These are phyloP conservation scores for Carassius carassius DNA, from an alignment of 2,113 vertebrate species.

Conservation along the genomic window DNA sequence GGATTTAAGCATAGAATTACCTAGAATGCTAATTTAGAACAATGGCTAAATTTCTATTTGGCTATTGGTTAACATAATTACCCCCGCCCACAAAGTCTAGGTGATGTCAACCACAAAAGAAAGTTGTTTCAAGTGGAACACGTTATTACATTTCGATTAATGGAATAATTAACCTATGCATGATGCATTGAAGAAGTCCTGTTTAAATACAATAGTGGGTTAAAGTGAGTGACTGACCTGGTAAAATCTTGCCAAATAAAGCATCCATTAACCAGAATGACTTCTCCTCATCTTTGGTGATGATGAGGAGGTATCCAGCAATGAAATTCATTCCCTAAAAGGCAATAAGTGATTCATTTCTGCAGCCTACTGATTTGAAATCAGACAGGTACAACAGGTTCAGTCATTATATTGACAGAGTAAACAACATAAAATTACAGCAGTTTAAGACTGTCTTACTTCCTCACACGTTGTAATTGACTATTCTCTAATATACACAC, in stretches of 20 bases:
- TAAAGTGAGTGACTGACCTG: constrained; percentile 78
- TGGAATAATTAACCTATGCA: not conserved
- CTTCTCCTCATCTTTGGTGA: constrained; percentile 91
- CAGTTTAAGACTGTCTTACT: not conserved
- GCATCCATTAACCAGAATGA: constrained; percentile 95
- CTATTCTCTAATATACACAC: not conserved
- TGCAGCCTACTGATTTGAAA: not conserved
- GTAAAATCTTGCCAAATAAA: constrained; percentile 86
- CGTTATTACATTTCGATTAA: not conserved
- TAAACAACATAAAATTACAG: constrained; percentile 25
- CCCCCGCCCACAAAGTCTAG: not conserved
- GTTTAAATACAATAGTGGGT: not conserved
- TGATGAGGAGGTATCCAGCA: constrained; percentile 89
- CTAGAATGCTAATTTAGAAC: not conserved
- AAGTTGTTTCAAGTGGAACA: too few relatives aligned
- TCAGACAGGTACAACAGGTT: constrained; percentile 37
- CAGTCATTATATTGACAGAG: constrained; percentile 22
- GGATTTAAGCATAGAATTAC: too few relatives aligned
- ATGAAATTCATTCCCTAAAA: constrained; percentile 95
- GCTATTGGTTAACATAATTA: not conserved
- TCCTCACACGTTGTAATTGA: not conserved
- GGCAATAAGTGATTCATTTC: not conserved
- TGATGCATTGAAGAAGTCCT: too few relatives aligned
- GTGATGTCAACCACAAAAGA: too few relatives aligned
- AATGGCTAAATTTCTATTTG: not conserved